A percentile compares a stretch with the other conserved stretches of the same genome.
Conservation (phyloP, 1,140 invertebrate genomes). For the Ylistrum balloti region DNA sequence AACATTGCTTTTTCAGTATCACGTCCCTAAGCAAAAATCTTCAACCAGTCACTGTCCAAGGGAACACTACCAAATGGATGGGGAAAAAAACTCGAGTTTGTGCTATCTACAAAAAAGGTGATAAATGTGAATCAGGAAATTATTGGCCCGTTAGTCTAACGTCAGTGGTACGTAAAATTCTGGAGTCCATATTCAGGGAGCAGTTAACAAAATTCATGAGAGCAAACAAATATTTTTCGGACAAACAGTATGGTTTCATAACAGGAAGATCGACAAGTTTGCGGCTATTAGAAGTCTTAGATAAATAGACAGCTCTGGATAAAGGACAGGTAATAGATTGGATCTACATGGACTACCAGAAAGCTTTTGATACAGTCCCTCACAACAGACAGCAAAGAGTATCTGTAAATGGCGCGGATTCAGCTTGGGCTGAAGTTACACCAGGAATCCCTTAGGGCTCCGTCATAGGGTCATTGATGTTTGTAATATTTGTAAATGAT, state of each 20-base stretch:
- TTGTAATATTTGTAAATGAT: too few relatives aligned
- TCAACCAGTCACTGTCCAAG: neutral
- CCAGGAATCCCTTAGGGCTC: too few relatives aligned
- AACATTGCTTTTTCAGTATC: neutral
- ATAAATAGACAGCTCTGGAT: neutral
- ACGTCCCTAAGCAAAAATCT: neutral
- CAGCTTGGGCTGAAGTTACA: too few relatives aligned
- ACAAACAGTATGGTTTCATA: conserved; percentile 46
- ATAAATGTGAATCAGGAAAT: conserved; percentile 42
- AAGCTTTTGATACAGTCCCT: conserved; percentile 48
- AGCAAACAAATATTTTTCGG: conserved; percentile 7
- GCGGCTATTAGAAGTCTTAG: conserved; percentile 42
- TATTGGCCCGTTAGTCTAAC: neutral
- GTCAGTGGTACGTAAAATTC: conserved; percentile 10
- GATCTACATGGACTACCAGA: conserved; percentile 43
- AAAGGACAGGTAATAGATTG: neutral
- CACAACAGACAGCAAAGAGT: neutral
- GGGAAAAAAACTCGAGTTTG: conserved; percentile 23
- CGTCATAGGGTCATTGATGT: too few relatives aligned
- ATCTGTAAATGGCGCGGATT: too few relatives aligned
- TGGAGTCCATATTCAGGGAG: neutral
- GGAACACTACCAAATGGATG: neutral
- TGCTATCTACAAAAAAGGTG: conserved; percentile 45
- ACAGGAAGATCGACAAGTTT: neutral
- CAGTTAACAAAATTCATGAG: conserved; percentile 30